These are phyloP conservation scores for Carlito syrichta DNA, from an alignment of 2,113 vertebrate species.

Conservation along the genomic window DNA sequence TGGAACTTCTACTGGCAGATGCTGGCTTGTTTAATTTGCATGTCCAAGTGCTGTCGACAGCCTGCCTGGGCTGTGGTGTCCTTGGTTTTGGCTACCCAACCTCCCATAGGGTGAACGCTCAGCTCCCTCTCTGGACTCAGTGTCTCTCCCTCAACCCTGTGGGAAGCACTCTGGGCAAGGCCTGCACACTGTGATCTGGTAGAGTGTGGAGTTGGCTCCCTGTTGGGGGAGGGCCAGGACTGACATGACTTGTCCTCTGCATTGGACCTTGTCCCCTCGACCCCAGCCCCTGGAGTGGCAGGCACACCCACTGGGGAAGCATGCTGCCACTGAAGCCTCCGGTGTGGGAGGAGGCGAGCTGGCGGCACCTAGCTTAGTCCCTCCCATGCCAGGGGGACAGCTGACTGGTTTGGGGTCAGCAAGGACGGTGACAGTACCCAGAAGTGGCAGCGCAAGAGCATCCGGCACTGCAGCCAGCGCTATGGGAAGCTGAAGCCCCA, in stretches of 20 bases:
- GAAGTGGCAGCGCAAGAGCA: conserved; percentile 98
- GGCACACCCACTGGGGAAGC: neutral
- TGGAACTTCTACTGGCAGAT: neutral
- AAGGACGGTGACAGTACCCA: conserved; percentile 95
- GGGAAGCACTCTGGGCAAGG: neutral
- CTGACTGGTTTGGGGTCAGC: conserved; percentile 98
- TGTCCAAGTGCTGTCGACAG: neutral
- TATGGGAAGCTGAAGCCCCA: conserved; percentile 97
- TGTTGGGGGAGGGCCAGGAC: neutral
- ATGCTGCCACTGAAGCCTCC: neutral
- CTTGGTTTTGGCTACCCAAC: neutral
- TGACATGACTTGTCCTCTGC: neutral
- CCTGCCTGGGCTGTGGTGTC: neutral
- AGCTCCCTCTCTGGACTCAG: neutral
- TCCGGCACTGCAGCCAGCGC: conserved; percentile 97
- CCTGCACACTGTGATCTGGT: neutral
- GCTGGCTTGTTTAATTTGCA: neutral
- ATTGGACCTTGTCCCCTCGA: neutral
- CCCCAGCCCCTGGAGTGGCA: neutral
- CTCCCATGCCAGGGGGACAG: conserved; percentile 89
- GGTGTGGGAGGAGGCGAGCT: neutral
- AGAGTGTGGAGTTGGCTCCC: neutral
- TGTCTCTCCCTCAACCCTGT: neutral
- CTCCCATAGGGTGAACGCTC: neutral
- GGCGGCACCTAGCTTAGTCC: neutral